phyloP scores from a whole-genome alignment of 2,113 vertebrate species.

The Podarcis cretensis region DNA sequence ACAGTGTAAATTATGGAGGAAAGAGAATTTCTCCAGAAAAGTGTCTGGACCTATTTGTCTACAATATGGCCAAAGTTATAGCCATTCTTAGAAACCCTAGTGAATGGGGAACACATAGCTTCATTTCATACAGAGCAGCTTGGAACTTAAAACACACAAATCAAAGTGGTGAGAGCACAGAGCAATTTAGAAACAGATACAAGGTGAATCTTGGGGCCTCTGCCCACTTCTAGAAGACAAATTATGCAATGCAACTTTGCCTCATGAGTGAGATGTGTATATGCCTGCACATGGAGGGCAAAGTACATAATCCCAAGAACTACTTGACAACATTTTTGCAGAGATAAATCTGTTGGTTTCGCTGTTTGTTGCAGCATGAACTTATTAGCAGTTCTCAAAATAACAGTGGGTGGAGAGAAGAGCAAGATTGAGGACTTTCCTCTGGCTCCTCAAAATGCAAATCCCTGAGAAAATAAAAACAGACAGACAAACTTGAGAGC shows the following conservation, averaged over 20 bases:
- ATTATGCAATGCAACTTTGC: background rate
- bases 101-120: too few species aligned
- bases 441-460: background rate
- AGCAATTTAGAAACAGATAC: too few species aligned
- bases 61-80: too few species aligned
- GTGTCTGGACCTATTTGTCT: too few species aligned
- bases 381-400: constrained; percentile 2
- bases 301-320: background rate
- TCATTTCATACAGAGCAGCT: too few species aligned
- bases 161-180: too few species aligned
- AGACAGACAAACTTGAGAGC: constrained; percentile 5
- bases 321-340: background rate
- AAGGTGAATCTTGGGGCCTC: too few species aligned
- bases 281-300: background rate
- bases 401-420: background rate
- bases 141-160: too few species aligned
- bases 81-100: too few species aligned
- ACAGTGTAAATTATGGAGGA: too few species aligned
- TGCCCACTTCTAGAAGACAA: background rate
- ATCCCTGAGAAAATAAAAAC: constrained; percentile 2
- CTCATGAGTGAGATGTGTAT: background rate
- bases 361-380: background rate
- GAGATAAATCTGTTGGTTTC: background rate
- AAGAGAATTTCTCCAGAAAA: too few species aligned
- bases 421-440: background rate